A percentile compares a stretch with the other conserved stretches of the same genome.
Conservation (phyloP, 1,140 invertebrate genomes). For the Asbolus verrucosus region DNA sequence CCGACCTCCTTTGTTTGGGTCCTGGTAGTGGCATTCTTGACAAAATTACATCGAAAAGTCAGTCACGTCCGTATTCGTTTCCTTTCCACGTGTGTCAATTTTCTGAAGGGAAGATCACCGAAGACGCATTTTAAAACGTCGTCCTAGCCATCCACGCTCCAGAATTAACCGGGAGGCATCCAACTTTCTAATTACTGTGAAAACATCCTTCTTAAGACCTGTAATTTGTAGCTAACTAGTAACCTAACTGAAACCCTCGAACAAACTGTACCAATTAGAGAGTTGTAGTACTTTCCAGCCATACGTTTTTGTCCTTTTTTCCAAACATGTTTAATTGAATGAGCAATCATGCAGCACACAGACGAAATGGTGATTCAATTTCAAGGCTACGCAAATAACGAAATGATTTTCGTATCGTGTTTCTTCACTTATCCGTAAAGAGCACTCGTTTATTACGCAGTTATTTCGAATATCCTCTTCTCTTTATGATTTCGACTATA, state of each 20-base stretch:
- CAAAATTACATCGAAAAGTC: slow-evolving; percentile 35
- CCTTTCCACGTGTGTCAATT: slow-evolving; percentile 43
- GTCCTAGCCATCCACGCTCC: slow-evolving; percentile 23
- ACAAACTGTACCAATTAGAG: slow-evolving; percentile 43
- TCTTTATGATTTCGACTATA: slow-evolving; percentile 23
- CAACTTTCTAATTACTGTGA: slow-evolving; percentile 48
- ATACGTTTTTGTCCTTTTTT: slow-evolving; percentile 30
- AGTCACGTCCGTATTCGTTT: slow-evolving; percentile 40
- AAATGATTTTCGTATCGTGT: no score
- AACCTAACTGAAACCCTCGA: slow-evolving; percentile 27
- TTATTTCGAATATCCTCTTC: no score
- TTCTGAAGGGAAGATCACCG: slow-evolving; percentile 19
- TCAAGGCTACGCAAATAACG: not conserved
- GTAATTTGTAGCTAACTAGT: slow-evolving; percentile 47
- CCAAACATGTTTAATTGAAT: slow-evolving; percentile 18
- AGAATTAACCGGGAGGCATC: slow-evolving; percentile 28
- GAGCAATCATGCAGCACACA: not conserved
- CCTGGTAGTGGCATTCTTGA: slow-evolving; percentile 4
- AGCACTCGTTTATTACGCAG: no score
- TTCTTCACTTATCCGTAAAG: slow-evolving; percentile 9
- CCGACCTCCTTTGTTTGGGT: slow-evolving; percentile 12
- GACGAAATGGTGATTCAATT: not conserved
- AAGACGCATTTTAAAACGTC: slow-evolving; percentile 37
- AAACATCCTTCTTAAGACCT: slow-evolving; percentile 44
- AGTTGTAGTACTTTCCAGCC: slow-evolving; percentile 34